Evolutionary conservation across 1,140 invertebrate species (phyloP).

Genomic region (Zeugodacus cucurbitae): DNA sequence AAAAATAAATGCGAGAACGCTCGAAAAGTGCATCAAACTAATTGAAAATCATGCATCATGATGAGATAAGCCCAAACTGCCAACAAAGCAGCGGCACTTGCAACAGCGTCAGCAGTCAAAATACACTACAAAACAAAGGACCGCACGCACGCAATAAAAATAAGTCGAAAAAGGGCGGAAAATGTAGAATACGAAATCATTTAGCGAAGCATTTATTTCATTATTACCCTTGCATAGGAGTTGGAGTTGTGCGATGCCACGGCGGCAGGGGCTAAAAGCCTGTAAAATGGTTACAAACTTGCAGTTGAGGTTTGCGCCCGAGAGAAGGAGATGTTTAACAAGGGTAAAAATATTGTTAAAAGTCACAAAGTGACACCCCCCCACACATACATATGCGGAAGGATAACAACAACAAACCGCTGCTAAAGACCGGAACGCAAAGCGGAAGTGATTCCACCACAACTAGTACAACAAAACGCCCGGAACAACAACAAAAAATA

Average conservation of each 20-base stretch:
- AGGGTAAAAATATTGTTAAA: background rate
- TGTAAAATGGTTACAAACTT: background rate
- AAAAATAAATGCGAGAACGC: too few relatives aligned
- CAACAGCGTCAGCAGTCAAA: background rate
- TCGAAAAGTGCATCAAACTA: background rate
- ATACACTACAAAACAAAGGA: background rate
- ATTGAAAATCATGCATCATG: constrained; percentile 24
- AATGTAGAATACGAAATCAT: constrained; percentile 58
- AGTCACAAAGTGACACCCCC: background rate
- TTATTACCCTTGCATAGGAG: constrained; percentile 56
- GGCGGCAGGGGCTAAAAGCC: background rate
- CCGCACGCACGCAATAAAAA: background rate
- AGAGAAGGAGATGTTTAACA: background rate
- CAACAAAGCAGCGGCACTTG: background rate
- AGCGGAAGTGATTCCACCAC: background rate
- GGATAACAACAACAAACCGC: background rate
- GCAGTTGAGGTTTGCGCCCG: background rate
- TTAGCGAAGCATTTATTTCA: constrained; percentile 65
- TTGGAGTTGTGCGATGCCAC: background rate
- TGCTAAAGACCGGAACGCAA: background rate
- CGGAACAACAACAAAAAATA: background rate
- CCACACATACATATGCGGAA: background rate
- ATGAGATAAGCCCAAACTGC: constrained; percentile 29
- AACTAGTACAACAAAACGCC: background rate
- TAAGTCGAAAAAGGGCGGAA: background rate